Percentiles rank a stretch among this genome's conserved stretches.
Evolutionary conservation across 2,113 vertebrate genomes (phyloP).

Genomic region (Bos taurus): DNA sequence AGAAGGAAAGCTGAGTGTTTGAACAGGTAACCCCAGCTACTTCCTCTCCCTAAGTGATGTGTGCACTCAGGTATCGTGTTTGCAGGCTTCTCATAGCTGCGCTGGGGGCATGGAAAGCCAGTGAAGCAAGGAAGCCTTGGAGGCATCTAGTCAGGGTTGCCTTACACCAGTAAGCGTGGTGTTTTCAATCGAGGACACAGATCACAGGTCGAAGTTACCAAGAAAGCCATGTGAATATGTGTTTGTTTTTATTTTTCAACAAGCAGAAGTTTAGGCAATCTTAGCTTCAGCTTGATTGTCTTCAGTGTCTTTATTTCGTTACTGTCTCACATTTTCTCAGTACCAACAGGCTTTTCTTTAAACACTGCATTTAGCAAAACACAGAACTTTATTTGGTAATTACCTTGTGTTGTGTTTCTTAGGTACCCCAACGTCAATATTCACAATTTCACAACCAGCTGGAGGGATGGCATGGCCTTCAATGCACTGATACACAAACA

Average conservation of each 20-base stretch:
- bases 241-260: not conserved
- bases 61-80: not conserved
- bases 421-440: conserved; percentile 98
- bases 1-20: not conserved
- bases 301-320: not conserved
- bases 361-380: not conserved
- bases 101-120: not conserved
- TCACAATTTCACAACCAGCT: conserved; percentile 97
- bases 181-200: not conserved
- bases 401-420: conserved; percentile 51
- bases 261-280: not conserved
- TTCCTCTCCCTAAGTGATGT: not conserved
- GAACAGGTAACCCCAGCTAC: not conserved
- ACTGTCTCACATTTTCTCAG: not conserved
- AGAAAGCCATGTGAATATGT: not conserved
- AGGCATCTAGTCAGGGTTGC: not conserved
- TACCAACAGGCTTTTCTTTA: not conserved
- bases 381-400: not conserved
- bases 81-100: not conserved
- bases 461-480: conserved; percentile 99
- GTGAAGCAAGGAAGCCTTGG: not conserved
- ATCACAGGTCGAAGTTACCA: not conserved
- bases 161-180: not conserved
- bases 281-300: not conserved
- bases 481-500: conserved; percentile 98